These are phyloP conservation scores for Acrossocheilus fasciatus DNA, from an alignment of 2,797 vertebrate genomes.

Conservation along the genomic window DNA sequence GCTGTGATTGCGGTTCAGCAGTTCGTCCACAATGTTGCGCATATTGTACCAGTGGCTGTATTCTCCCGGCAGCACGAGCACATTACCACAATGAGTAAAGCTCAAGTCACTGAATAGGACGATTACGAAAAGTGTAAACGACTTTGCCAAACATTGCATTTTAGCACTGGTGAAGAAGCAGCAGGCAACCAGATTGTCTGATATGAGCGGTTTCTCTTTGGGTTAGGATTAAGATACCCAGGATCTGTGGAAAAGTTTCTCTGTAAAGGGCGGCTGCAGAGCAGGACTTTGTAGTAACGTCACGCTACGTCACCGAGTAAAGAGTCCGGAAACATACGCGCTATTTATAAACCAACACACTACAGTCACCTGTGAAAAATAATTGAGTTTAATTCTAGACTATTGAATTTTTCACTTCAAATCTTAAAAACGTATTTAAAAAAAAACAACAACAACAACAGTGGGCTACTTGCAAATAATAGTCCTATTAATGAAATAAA, in stretches of 20 bases:
- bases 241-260: background rate
- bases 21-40: conserved; percentile 56
- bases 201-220: background rate
- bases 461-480: no score
- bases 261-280: background rate
- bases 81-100: conserved; percentile 61
- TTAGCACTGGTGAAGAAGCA: background rate
- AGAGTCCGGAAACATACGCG: background rate
- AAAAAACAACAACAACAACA: no score
- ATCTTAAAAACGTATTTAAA: no score
- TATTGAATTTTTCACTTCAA: background rate
- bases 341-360: background rate
- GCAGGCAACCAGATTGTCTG: background rate
- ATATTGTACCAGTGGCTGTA: conserved; percentile 65
- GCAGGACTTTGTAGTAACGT: background rate
- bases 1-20: conserved; percentile 65
- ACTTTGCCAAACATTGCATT: conserved; percentile 1
- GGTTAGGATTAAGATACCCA: background rate
- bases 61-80: conserved; percentile 75
- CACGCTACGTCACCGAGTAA: background rate
- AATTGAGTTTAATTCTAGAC: background rate
- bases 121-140: background rate
- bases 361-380: no score
- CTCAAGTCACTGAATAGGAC: conserved; percentile 39
- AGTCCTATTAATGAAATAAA: no score